Percentiles rank a stretch among this genome's conserved stretches.
phyloP scores from a whole-genome alignment of 2,888 invertebrate genomes.

The Mactromeris polynyma region DNA sequence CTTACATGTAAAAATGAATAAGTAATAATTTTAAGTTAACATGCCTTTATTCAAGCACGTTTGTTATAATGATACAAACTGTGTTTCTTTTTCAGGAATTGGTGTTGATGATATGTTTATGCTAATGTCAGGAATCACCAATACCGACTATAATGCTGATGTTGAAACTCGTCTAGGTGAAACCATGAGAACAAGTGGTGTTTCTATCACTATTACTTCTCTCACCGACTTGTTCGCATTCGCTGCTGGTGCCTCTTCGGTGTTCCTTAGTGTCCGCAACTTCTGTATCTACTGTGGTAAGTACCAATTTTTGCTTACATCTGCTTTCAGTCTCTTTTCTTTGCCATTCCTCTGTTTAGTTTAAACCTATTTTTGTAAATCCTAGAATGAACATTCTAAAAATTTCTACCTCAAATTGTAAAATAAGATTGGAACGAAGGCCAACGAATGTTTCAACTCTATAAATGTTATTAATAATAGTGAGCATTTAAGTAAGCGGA shows the following conservation, averaged over 20 bases:
- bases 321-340: neutral
- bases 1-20: no score
- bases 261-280: slow-evolving; percentile 76
- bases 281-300: slow-evolving; percentile 79
- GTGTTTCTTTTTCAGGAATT: slow-evolving; percentile 60
- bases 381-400: no score
- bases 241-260: slow-evolving; percentile 69
- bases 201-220: slow-evolving; percentile 80
- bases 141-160: slow-evolving; percentile 35
- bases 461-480: no score
- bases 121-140: slow-evolving; percentile 71
- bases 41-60: neutral
- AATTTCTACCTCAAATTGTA: no score
- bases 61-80: neutral
- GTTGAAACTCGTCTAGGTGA: slow-evolving; percentile 66
- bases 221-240: slow-evolving; percentile 78
- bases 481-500: no score
- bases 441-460: no score
- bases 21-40: no score
- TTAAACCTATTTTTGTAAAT: neutral
- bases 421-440: no score
- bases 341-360: neutral
- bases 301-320: neutral
- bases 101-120: slow-evolving; percentile 77
- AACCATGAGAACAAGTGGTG: slow-evolving; percentile 75